Conservation (phyloP, 2,888 invertebrate genomes). For the Sympetrum striolatum region DNA sequence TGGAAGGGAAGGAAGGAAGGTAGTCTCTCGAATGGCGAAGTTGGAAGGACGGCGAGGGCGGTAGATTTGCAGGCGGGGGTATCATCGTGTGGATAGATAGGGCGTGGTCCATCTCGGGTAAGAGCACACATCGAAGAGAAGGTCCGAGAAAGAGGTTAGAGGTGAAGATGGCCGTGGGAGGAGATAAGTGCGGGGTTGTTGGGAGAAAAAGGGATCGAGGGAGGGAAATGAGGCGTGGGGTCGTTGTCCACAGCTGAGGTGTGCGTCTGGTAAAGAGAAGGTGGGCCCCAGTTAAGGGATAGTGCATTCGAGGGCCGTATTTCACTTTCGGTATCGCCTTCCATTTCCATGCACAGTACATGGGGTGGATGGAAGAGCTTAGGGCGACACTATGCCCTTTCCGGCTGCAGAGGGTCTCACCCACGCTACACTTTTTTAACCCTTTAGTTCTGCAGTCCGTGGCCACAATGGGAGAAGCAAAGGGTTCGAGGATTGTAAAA, state of each 20-base stretch:
- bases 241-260: neutral
- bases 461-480: neutral
- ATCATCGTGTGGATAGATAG: slow-evolving; percentile 1
- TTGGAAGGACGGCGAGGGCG: neutral
- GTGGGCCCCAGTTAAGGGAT: neutral
- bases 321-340: slow-evolving; percentile 33
- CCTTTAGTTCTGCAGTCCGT: neutral
- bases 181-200: slow-evolving; percentile 24
- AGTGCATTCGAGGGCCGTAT: slow-evolving; percentile 18
- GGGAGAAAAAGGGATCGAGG: neutral
- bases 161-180: slow-evolving; percentile 8
- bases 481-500: neutral
- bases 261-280: neutral
- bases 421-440: neutral
- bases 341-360: slow-evolving; percentile 1
- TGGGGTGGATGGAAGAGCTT: neutral
- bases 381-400: neutral
- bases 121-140: neutral
- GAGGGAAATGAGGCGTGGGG: neutral
- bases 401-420: neutral
- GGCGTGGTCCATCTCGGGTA: slow-evolving; percentile 38
- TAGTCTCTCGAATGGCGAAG: neutral
- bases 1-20: neutral
- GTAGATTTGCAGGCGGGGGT: neutral
- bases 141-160: slow-evolving; percentile 6